phyloP scores from a whole-genome alignment of 2,797 vertebrate species.

The Spondyliosoma cantharus region DNA sequence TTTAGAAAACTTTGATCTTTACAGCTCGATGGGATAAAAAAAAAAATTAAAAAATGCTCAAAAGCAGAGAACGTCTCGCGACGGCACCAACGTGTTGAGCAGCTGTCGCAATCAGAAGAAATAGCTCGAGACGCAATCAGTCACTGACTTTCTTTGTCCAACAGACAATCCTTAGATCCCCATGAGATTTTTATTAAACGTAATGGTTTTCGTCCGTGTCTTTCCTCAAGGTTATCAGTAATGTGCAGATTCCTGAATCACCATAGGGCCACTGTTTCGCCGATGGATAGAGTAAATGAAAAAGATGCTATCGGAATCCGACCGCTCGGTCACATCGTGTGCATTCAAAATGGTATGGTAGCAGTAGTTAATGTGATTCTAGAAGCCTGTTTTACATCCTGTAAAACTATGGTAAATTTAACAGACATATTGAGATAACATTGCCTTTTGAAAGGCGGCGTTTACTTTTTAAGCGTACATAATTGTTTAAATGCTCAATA shows the following conservation, averaged over 20 bases:
- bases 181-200: conserved; percentile 61
- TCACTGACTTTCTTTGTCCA: conserved; percentile 44
- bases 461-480: background rate
- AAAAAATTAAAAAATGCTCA: conserved; percentile 15
- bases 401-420: background rate
- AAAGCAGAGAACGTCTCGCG: background rate
- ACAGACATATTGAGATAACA: background rate
- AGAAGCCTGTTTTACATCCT: conserved; percentile 18
- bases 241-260: conserved; percentile 49
- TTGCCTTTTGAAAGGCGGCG: background rate
- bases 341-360: conserved; percentile 45
- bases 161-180: conserved; percentile 39
- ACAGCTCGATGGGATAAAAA: background rate
- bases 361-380: conserved; percentile 30
- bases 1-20: conserved; percentile 24
- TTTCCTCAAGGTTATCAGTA: conserved; percentile 74
- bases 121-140: conserved; percentile 22
- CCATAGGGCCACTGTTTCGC: conserved; percentile 57
- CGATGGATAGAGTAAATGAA: conserved; percentile 63
- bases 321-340: conserved; percentile 33
- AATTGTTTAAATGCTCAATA: too few species aligned
- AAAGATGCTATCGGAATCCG: conserved; percentile 60
- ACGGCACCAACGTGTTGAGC: too few species aligned
- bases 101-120: conserved; percentile 1
- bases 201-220: conserved; percentile 64